These are phyloP conservation scores for Oryzias dopingdopingensis DNA, from an alignment of 2,797 vertebrate genomes.

Conservation along the genomic window DNA sequence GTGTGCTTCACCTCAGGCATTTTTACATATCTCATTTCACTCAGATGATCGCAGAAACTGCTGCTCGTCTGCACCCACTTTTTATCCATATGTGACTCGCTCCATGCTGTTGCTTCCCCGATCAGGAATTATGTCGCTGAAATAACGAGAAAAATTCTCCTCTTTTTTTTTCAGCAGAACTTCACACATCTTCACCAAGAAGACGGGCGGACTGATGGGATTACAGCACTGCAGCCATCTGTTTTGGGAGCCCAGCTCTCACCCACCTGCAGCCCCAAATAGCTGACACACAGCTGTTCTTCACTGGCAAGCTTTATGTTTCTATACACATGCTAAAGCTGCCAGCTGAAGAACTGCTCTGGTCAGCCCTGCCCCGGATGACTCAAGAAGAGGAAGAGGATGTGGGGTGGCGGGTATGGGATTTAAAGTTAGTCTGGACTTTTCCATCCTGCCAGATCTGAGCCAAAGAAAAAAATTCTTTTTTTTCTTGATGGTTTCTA, in stretches of 20 bases:
- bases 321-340: constrained; percentile 96
- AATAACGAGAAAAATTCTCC: constrained; percentile 43
- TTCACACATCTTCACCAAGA: constrained; percentile 17
- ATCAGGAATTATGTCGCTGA: constrained; percentile 40
- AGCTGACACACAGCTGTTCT: constrained; percentile 97
- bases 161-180: constrained; percentile 56
- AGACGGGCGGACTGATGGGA: constrained; percentile 6
- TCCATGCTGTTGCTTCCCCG: constrained; percentile 35
- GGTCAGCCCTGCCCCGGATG: constrained; percentile 81
- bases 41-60: constrained; percentile 50
- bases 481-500: constrained; percentile 2
- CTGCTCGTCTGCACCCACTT: constrained; percentile 49
- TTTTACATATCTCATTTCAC: constrained; percentile 51
- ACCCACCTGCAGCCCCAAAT: constrained; percentile 35
- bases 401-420: constrained; percentile 9
- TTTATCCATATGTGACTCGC: constrained; percentile 48
- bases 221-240: constrained; percentile 3
- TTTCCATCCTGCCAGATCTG: constrained; percentile 13
- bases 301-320: constrained; percentile 99
- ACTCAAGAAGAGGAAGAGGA: constrained; percentile 40
- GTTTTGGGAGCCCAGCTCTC: constrained; percentile 10
- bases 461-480: background rate
- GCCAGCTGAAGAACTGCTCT: constrained; percentile 99
- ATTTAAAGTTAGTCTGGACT: constrained; percentile 19
- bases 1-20: constrained; percentile 34